These are phyloP conservation scores for Benitochromis conjunctus DNA, from an alignment of 2,113 vertebrate genomes.

Conservation along the genomic window DNA sequence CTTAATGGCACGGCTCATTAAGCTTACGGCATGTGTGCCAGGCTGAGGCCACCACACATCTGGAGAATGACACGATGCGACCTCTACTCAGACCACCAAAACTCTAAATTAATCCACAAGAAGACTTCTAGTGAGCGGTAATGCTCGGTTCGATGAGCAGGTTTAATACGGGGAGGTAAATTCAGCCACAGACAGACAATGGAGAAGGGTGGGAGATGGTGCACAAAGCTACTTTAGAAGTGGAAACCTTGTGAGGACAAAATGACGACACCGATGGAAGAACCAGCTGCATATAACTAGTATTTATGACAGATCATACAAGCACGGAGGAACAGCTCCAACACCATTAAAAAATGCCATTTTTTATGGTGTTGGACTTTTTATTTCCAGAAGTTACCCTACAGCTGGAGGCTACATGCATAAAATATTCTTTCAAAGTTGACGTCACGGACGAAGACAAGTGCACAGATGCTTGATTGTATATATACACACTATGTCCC, in stretches of 20 bases:
- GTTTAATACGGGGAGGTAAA: neutral
- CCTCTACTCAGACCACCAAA: neutral
- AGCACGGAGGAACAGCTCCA: neutral
- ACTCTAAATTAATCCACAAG: neutral
- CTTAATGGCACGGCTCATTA: conserved; percentile 61
- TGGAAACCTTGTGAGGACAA: conserved; percentile 11
- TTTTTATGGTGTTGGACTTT: neutral
- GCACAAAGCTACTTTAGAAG: neutral
- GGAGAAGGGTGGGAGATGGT: neutral
- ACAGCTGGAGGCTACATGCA: neutral
- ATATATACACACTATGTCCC: neutral
- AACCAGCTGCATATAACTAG: conserved; percentile 32
- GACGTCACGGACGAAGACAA: neutral
- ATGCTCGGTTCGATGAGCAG: neutral
- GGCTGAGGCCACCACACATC: conserved; percentile 53
- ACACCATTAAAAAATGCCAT: neutral
- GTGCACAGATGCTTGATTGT: neutral
- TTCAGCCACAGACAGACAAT: neutral
- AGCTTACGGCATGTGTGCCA: conserved; percentile 51
- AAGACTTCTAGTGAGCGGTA: neutral
- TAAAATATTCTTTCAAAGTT: neutral
- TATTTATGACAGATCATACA: conserved; percentile 48
- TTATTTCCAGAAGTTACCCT: conserved; percentile 11
- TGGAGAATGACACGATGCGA: conserved; percentile 51
- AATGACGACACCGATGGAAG: conserved; percentile 21